These are phyloP conservation scores for Cryptoblepharus egeriae DNA, from an alignment of 2,797 vertebrate species.

Conservation along the genomic window DNA sequence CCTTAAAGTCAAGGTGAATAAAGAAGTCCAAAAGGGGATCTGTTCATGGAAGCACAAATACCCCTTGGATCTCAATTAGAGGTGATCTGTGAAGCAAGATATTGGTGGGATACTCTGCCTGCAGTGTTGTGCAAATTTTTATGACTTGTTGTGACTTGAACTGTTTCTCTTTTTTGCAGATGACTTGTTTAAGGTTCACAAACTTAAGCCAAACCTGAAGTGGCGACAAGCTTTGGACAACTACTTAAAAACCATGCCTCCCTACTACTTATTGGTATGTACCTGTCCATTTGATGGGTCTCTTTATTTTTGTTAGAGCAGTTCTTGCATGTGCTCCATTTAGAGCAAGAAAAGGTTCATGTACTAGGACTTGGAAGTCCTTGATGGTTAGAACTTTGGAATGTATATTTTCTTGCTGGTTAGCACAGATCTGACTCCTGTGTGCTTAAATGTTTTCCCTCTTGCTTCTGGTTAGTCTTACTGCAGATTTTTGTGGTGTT, in stretches of 20 bases:
- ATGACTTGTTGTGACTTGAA: background rate
- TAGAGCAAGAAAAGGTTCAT: background rate
- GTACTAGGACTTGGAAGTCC: conserved; percentile 11
- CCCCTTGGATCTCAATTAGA: conserved; percentile 1
- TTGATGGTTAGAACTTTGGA: conserved; percentile 21
- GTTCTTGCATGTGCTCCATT: background rate
- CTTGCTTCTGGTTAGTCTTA: background rate
- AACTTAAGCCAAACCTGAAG: conserved; percentile 97
- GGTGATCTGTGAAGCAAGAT: background rate
- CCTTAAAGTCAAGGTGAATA: background rate
- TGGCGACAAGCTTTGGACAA: conserved; percentile 97
- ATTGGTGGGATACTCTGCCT: background rate
- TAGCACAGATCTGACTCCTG: conserved; percentile 10
- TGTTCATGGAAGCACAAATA: background rate
- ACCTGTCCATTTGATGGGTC: conserved; percentile 48
- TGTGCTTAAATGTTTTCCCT: conserved; percentile 20
- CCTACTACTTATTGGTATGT: conserved; percentile 96
- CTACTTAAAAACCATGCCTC: conserved; percentile 98
- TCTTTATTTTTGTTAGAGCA: background rate
- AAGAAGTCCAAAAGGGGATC: background rate
- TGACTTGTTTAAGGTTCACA: conserved; percentile 99
- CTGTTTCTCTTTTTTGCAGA: conserved; percentile 83
- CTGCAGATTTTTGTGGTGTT: conserved; percentile 4
- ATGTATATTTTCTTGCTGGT: background rate
- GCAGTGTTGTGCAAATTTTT: background rate